A percentile compares a stretch with the other conserved stretches of the same genome.
These are phyloP conservation scores for Salticus scenicus DNA, from an alignment of 2,888 invertebrate species.

Conservation along the genomic window DNA sequence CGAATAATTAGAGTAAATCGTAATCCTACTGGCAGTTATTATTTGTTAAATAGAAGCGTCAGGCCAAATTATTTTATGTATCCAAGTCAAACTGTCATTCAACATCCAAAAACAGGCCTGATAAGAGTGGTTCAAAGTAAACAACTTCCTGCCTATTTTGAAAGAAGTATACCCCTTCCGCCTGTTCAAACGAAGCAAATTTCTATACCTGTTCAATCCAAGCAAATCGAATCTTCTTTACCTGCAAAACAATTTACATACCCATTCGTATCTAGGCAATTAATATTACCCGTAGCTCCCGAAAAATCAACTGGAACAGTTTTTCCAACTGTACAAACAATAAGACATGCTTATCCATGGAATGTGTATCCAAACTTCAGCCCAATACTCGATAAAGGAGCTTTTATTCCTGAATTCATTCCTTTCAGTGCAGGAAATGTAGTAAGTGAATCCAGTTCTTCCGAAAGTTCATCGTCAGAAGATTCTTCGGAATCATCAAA, in stretches of 20 bases:
- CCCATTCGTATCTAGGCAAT: slow-evolving; percentile 2
- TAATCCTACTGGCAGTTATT: slow-evolving; percentile 44
- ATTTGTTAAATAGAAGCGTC: slow-evolving; percentile 38
- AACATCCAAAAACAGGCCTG: slow-evolving; percentile 21
- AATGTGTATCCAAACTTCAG: slow-evolving; percentile 19
- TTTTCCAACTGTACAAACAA: slow-evolving; percentile 28
- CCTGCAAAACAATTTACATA: slow-evolving; percentile 23
- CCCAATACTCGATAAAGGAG: slow-evolving; percentile 7
- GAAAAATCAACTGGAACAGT: neutral
- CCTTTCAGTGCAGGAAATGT: neutral
- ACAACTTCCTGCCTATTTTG: neutral
- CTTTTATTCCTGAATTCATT: neutral
- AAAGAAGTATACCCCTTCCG: neutral
- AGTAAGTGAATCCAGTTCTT: slow-evolving; percentile 34
- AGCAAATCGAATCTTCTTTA: neutral
- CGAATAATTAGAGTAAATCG: slow-evolving; percentile 48
- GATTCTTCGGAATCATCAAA: neutral
- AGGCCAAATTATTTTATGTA: slow-evolving; percentile 21
- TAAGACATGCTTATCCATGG: slow-evolving; percentile 38
- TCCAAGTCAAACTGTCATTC: slow-evolving; percentile 22
- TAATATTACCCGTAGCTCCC: slow-evolving; percentile 11
- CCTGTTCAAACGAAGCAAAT: neutral
- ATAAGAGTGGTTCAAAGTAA: slow-evolving; percentile 34
- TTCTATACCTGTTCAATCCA: neutral
- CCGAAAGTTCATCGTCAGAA: slow-evolving; percentile 49